Percentiles rank a stretch among this genome's conserved stretches.
phyloP scores from a whole-genome alignment of 2,113 vertebrate genomes.

The Pungitius pungitius region DNA sequence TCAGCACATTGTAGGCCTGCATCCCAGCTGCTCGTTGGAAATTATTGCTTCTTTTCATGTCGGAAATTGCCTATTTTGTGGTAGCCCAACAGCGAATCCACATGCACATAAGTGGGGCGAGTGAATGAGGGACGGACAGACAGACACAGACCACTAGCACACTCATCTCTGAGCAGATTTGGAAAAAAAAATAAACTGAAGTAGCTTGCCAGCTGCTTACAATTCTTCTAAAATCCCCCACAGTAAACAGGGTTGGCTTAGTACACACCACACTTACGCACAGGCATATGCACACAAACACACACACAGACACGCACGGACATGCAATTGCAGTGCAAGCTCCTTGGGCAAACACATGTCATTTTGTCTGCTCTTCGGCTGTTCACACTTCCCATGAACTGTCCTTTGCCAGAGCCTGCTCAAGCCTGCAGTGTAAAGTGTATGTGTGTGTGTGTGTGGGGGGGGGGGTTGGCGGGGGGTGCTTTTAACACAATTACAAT shows the following conservation, averaged over 20 bases:
- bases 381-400: slow-evolving; percentile 72
- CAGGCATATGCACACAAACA: slow-evolving; percentile 49
- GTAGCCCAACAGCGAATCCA: slow-evolving; percentile 45
- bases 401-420: slow-evolving; percentile 54
- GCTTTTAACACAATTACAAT: slow-evolving; percentile 65
- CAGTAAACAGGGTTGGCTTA: slow-evolving; percentile 68
- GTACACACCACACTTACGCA: slow-evolving; percentile 44
- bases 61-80: slow-evolving; percentile 63
- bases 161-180: slow-evolving; percentile 40
- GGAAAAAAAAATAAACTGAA: slow-evolving; percentile 20
- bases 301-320: slow-evolving; percentile 7
- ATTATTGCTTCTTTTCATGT: slow-evolving; percentile 65
- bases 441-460: slow-evolving; percentile 14
- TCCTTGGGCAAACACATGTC: slow-evolving; percentile 76
- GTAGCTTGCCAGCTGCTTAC: slow-evolving; percentile 67
- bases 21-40: slow-evolving; percentile 25
- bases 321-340: slow-evolving; percentile 64
- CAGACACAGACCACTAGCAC: slow-evolving; percentile 8
- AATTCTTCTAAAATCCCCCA: slow-evolving; percentile 71
- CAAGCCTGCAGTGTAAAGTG: slow-evolving; percentile 54
- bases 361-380: slow-evolving; percentile 71
- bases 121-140: slow-evolving; percentile 21
- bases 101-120: slow-evolving; percentile 37
- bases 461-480: slow-evolving; percentile 22
- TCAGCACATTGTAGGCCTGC: slow-evolving; percentile 24